Base-by-base conservation (phyloP, 2,113 vertebrate species). In the Strix uralensis region DNA sequence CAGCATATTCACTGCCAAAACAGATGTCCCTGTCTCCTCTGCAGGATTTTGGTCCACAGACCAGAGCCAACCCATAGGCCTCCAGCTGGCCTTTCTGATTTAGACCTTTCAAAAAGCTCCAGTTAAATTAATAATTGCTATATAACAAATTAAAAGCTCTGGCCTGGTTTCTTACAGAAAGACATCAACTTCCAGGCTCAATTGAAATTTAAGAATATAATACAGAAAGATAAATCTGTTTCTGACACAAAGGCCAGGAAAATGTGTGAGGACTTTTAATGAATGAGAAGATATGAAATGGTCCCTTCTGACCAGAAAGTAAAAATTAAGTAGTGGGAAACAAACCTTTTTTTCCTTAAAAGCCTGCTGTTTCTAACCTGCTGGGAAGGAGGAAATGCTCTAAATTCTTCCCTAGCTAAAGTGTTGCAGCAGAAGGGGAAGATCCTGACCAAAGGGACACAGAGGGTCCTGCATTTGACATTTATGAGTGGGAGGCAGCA, bases 401-500 rank as follows among this genome's bases (percentile, higher is more conserved):
- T 77, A 85, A 95, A 96, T 96, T 96, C 74, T 75, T 95, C 74
- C 70, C 52, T 80, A 81, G 73, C 80, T 95, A 77, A 94, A 95
- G 46, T 66, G 66, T 38, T 92, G 54, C 66, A 88, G 54, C 92
- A 96, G 92, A 82, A 92, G 49, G n/a, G 38, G 81, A 92, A 95
- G 91, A 92, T 81, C 36, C 72, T 87, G 44, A 96, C 88, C 69
- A 72, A 94, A 87, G 80, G 80, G 91, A 96, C 86, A 62, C 0
- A 0, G 72, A 94, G 62, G 58, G 84, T 92, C 77, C 66, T 91
- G 92, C 49, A 66, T 91, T 89, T 92, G 89, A 95, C 74, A 87
- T 96, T 90, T 94, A 73, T 90, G 89, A 95, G 92, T 95, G 92
- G 96, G 92, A 97, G 74, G 81, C 58, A 96, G 51, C 58, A 65